phyloP scores from a whole-genome alignment of 2,113 vertebrate species.

The Crotophaga sulcirostris region DNA sequence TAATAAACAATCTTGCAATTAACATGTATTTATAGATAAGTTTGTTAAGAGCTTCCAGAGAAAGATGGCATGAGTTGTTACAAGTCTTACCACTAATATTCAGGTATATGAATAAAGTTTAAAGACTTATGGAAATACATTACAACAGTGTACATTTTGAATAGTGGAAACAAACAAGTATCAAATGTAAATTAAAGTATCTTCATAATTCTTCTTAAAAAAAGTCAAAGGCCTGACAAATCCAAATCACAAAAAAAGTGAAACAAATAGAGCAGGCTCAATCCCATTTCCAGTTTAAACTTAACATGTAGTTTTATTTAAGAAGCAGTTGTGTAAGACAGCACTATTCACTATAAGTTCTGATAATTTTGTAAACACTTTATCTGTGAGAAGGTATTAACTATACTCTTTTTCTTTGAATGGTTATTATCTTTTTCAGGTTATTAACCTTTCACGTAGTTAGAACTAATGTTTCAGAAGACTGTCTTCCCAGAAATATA shows the following conservation, averaged over 20 bases:
- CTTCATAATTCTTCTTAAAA: not conserved
- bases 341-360: not conserved
- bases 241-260: not conserved
- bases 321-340: not conserved
- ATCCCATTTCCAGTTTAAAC: not conserved
- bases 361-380: not conserved
- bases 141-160: not conserved
- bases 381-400: not conserved
- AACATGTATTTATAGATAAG: not conserved
- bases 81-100: not conserved
- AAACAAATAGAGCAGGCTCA: not conserved
- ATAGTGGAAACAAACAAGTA: not conserved
- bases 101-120: not conserved
- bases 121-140: not conserved
- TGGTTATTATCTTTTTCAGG: not conserved
- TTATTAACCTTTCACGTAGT: not conserved
- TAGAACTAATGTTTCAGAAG: not conserved
- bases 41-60: not conserved
- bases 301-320: not conserved
- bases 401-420: not conserved
- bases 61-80: not conserved
- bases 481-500: not conserved
- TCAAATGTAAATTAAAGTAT: not conserved
- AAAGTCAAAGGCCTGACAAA: not conserved
- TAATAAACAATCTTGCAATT: not conserved